Evolutionary conservation across 2,797 vertebrate genomes (phyloP), one percentile per base, ranked within the genome.

Genomic region (Thunnus albacares): DNA sequence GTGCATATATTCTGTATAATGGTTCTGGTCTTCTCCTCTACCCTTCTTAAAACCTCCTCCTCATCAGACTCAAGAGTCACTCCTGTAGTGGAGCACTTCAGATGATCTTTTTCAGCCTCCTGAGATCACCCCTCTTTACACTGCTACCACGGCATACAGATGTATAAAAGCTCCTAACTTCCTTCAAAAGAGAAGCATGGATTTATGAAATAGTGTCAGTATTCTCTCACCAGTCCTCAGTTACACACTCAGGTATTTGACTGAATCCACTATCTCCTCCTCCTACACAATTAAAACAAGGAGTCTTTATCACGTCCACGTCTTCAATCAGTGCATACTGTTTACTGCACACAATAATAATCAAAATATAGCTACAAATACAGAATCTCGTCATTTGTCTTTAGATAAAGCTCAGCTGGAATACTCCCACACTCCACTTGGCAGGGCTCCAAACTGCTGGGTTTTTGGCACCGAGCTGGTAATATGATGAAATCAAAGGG

Each of bases 401-500:
- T 82, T 61, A 53, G 58, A 81, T 63, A 52, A 75, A 68, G 30
- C 73, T 78, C 55, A 67, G 75, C 67, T 62, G 43, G 68, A 83
- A 77, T 26, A 72, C 81, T 80, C 76, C 79, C 78, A 88, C 87
- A 84, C 79, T 79, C 43, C 38, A 57, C 49, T 85, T 92, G 90
- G 87, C 89, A 43, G 73, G 12, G 18, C 51, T 87, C 88, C 91
- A 93, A 45, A 70, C 64, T 78, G 72, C 77, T 67, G 82, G 61
- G 24, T 53, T 81, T 92, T 86, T 90, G 86, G 86, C 90, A 86
- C 79, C 28, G 71, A 88, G 70, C 72, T 83, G 59, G 24, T 83
- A 79, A 89, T 82, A 77, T 84, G 83, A 91, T 92, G 80, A 88
- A 89, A 91, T 89, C 83, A 79, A 80, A 81, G 76, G 71, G 75